These are phyloP conservation scores for Protosalanx chinensis DNA, from an alignment of 2,797 vertebrate genomes.

Conservation along the genomic window DNA sequence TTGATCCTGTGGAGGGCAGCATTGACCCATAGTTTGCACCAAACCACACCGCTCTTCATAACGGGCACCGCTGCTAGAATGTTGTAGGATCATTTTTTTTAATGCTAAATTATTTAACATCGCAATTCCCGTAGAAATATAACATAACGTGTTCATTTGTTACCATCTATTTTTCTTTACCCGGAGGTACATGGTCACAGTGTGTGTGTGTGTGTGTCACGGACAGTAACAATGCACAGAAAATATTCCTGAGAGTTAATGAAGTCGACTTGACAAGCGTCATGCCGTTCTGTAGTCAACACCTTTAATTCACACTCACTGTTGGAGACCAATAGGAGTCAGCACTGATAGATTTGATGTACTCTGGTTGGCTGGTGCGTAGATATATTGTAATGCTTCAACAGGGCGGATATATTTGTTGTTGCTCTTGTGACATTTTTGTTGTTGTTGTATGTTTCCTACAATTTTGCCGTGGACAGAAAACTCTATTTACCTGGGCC, in stretches of 20 bases:
- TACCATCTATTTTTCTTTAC: too few relatives aligned
- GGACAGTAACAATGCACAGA: slow-evolving; percentile 51
- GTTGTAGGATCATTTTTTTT: background rate
- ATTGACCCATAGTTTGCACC: slow-evolving; percentile 54
- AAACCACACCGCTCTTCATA: background rate
- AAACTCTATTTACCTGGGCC: slow-evolving; percentile 14
- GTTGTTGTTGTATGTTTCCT: slow-evolving; percentile 21
- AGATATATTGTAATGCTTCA: too few relatives aligned
- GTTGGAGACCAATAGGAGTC: background rate
- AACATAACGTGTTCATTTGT: background rate
- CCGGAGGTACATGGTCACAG: too few relatives aligned
- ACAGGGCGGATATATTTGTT: background rate
- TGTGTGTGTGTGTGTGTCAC: slow-evolving; percentile 27
- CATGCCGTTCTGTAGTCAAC: background rate
- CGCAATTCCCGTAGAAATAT: background rate
- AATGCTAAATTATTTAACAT: background rate
- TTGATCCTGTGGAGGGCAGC: slow-evolving; percentile 68
- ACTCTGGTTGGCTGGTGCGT: too few relatives aligned
- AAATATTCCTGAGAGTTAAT: slow-evolving; percentile 79
- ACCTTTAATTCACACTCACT: background rate
- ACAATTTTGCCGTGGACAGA: background rate
- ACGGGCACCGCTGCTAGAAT: background rate
- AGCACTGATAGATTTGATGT: too few relatives aligned
- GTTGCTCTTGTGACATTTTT: slow-evolving; percentile 4
- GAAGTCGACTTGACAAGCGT: slow-evolving; percentile 75